These are phyloP conservation scores for Pachypeltis micranthus DNA, from an alignment of 1,140 invertebrate genomes.

Conservation along the genomic window DNA sequence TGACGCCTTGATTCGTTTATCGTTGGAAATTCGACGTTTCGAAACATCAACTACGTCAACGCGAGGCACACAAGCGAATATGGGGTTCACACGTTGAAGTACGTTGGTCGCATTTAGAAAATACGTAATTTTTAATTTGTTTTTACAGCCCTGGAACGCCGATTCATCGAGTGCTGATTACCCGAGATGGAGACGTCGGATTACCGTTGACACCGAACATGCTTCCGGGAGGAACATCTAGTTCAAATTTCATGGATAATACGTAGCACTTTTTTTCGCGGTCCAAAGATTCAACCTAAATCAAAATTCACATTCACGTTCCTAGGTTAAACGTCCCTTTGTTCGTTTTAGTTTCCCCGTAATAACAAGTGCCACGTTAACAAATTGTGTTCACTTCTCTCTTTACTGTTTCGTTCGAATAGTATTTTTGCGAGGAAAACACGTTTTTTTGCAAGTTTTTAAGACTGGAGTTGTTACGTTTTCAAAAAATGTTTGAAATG, in stretches of 20 bases:
- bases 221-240: background rate
- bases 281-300: background rate
- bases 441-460: background rate
- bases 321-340: too few relatives aligned
- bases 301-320: background rate
- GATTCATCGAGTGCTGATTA: too few relatives aligned
- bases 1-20: too few relatives aligned
- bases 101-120: too few relatives aligned
- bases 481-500: slow-evolving; percentile 26
- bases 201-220: background rate
- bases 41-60: too few relatives aligned
- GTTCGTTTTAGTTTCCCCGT: too few relatives aligned
- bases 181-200: too few relatives aligned
- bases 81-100: too few relatives aligned
- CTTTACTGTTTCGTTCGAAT: background rate
- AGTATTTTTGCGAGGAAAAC: background rate
- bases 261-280: background rate
- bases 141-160: too few relatives aligned
- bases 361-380: background rate
- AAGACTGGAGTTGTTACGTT: background rate
- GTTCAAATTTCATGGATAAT: background rate
- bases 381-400: background rate
- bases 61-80: too few relatives aligned
- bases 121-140: too few relatives aligned
- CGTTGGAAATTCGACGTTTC: too few relatives aligned